These are phyloP conservation scores for Drosophila obscura DNA, from an alignment of 1,140 invertebrate species.

Conservation along the genomic window DNA sequence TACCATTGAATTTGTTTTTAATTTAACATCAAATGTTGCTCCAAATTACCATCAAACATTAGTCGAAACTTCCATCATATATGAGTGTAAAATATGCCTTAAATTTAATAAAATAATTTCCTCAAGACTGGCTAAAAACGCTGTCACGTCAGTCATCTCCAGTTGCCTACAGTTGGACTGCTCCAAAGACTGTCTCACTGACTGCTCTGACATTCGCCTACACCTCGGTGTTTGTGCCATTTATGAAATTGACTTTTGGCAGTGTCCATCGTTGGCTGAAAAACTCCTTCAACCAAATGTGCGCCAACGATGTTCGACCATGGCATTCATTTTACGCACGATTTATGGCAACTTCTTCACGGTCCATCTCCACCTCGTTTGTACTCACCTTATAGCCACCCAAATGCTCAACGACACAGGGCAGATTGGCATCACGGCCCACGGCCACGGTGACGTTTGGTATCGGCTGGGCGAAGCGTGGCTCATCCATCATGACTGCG, in stretches of 20 bases:
- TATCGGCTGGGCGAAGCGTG: conserved; percentile 93
- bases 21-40: too few species aligned
- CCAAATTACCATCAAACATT: not conserved
- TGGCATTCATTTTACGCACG: conserved; percentile 49
- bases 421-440: conserved; percentile 93
- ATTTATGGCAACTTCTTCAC: conserved; percentile 54
- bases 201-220: conserved; percentile 8
- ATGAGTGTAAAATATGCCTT: conserved; percentile 16
- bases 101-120: conserved; percentile 5
- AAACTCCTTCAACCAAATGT: conserved; percentile 51
- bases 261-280: conserved; percentile 41
- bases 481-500: conserved; percentile 91
- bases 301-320: conserved; percentile 11
- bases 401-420: conserved; percentile 94
- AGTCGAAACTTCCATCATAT: not conserved
- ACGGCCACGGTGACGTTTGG: conserved; percentile 94
- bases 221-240: conserved; percentile 38
- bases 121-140: not conserved
- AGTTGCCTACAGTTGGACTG: conserved; percentile 17
- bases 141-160: conserved; percentile 16
- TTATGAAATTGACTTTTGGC: conserved; percentile 78
- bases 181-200: not conserved
- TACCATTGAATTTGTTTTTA: too few species aligned
- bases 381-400: conserved; percentile 92
- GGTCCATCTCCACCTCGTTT: not conserved